A percentile compares a stretch with the other conserved stretches of the same genome.
phyloP scores from a whole-genome alignment of 1,140 invertebrate species.

The Leptoteleia sp. region DNA sequence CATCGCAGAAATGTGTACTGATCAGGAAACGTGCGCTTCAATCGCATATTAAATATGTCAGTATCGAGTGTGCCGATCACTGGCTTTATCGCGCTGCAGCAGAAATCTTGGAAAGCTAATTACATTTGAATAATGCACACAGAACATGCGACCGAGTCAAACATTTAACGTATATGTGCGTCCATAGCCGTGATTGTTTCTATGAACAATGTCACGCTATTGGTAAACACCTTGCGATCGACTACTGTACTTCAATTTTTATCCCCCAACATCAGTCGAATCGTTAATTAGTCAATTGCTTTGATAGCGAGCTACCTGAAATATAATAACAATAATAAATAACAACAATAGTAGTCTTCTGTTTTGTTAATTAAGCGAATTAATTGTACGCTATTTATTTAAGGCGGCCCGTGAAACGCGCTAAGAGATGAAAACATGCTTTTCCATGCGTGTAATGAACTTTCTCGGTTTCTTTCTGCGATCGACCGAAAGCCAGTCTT shows the following conservation, averaged over 20 bases:
- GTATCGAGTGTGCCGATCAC: constrained; percentile 33
- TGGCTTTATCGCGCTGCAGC: constrained; percentile 23
- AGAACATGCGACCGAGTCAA: constrained; percentile 48
- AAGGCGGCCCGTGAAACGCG: constrained; percentile 10
- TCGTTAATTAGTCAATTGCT: constrained; percentile 16
- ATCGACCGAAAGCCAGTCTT: constrained; percentile 22
- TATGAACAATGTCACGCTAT: constrained; percentile 32
- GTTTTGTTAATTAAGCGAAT: constrained; percentile 17
- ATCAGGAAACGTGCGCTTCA: constrained; percentile 25
- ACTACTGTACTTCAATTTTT: constrained; percentile 29
- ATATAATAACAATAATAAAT: too few relatives aligned
- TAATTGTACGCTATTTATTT: constrained; percentile 9
- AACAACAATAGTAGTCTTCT: too few relatives aligned
- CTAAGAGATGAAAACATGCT: constrained; percentile 17
- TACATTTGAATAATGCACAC: constrained; percentile 51
- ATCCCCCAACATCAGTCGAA: constrained; percentile 8
- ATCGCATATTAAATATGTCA: constrained; percentile 49
- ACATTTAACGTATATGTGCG: constrained; percentile 40
- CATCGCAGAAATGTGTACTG: constrained; percentile 28
- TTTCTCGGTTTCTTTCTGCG: constrained; percentile 42
- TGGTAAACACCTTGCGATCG: constrained; percentile 49
- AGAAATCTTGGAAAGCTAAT: constrained; percentile 56
- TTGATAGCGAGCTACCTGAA: not conserved
- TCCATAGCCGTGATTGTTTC: constrained; percentile 22
- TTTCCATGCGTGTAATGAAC: constrained; percentile 38